Conservation (phyloP, 2,113 vertebrate genomes). For the Myotis lucifugus region DNA sequence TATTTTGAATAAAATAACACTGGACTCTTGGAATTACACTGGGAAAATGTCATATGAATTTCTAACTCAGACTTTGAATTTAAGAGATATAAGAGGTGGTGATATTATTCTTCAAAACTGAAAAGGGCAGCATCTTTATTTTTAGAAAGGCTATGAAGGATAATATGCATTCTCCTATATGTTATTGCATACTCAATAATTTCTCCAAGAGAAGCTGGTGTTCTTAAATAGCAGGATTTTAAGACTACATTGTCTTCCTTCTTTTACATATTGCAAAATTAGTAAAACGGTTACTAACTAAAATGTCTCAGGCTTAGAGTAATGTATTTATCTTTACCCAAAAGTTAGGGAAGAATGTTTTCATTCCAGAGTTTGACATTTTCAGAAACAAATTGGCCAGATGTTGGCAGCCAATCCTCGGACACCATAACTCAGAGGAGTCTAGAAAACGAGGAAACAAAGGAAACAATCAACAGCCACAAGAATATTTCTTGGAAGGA, state of each 20-base stretch:
- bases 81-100: constrained; percentile 4
- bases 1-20: constrained; percentile 42
- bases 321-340: constrained; percentile 32
- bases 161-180: background rate
- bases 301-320: constrained; percentile 26
- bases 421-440: background rate
- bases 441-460: constrained; percentile 15
- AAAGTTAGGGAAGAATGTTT: constrained; percentile 2
- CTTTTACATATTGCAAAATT: constrained; percentile 6
- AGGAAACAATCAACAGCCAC: background rate
- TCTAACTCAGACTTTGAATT: constrained; percentile 41
- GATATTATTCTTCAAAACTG: constrained; percentile 30
- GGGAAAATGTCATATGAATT: constrained; percentile 13
- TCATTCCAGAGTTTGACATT: constrained; percentile 16
- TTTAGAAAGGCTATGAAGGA: constrained; percentile 26
- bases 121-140: background rate
- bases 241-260: background rate
- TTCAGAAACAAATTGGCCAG: background rate
- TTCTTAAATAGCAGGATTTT: constrained; percentile 32
- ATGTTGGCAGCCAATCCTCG: background rate
- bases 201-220: background rate
- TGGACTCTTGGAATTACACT: background rate
- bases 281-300: constrained; percentile 33
- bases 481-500: constrained; percentile 1
- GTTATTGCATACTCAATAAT: background rate